These are phyloP conservation scores for Bubo scandiacus DNA, from an alignment of 2,113 vertebrate genomes.

Conservation along the genomic window DNA sequence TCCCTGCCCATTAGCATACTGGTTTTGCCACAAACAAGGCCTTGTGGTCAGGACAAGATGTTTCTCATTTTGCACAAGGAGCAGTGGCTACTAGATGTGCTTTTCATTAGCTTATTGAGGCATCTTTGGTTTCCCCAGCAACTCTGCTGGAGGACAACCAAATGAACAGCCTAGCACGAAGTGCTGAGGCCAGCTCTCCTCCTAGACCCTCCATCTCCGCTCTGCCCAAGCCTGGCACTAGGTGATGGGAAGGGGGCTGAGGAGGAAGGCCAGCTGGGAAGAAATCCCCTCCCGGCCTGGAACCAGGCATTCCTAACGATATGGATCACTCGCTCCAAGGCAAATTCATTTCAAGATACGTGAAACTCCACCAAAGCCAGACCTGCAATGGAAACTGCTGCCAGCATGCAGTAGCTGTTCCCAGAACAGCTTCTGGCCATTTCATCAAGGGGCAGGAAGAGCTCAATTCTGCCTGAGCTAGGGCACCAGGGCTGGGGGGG, in stretches of 20 bases:
- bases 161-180: neutral
- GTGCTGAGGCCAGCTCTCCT: neutral
- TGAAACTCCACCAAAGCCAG: constrained; percentile 8
- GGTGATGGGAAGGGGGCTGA: neutral
- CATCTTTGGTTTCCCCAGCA: neutral
- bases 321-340: constrained; percentile 4
- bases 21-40: neutral
- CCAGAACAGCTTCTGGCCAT: neutral
- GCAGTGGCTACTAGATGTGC: neutral
- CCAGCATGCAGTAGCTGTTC: neutral
- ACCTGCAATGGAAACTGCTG: neutral
- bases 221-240: neutral
- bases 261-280: neutral
- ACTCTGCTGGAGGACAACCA: neutral
- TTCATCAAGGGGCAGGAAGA: neutral
- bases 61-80: neutral
- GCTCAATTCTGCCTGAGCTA: accelerated
- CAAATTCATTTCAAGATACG: neutral
- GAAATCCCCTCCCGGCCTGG: neutral
- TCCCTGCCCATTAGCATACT: neutral
- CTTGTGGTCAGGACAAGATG: neutral
- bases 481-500: neutral
- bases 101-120: neutral
- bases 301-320: neutral
- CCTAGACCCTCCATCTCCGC: neutral